Evolutionary conservation across 1,140 invertebrate genomes (phyloP).

Genomic region (Drosophila bifasciata): DNA sequence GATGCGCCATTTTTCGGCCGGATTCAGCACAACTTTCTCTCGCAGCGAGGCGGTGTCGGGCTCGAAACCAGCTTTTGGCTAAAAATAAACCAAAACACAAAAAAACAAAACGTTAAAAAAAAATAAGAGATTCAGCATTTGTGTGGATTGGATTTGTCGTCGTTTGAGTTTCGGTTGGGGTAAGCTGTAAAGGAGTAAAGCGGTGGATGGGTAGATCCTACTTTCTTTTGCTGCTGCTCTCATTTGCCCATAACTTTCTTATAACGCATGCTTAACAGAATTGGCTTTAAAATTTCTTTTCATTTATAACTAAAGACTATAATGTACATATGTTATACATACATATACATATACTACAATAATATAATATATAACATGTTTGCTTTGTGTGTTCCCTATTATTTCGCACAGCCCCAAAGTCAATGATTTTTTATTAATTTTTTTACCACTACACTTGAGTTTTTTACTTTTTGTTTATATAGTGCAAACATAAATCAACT

Average conservation of each 20-base stretch:
- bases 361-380: too few relatives aligned
- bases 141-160: constrained; percentile 13
- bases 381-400: too few relatives aligned
- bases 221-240: constrained; percentile 36
- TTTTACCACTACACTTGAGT: too few relatives aligned
- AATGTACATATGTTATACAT: too few relatives aligned
- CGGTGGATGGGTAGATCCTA: constrained; percentile 21
- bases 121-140: constrained; percentile 28
- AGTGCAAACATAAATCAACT: too few relatives aligned
- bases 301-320: background rate
- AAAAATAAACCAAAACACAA: constrained; percentile 59
- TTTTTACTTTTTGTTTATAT: too few relatives aligned
- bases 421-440: too few relatives aligned
- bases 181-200: constrained; percentile 4
- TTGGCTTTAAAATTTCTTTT: constrained; percentile 20
- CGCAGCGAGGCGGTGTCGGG: constrained; percentile 83
- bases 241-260: constrained; percentile 33
- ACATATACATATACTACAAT: too few relatives aligned
- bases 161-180: background rate
- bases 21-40: constrained; percentile 91
- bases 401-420: too few relatives aligned
- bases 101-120: too few relatives aligned
- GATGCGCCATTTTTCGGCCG: constrained; percentile 93
- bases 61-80: constrained; percentile 83
- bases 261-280: background rate